Evolutionary conservation across 2,888 invertebrate species (phyloP).

Genomic region (Eurois occulta): DNA sequence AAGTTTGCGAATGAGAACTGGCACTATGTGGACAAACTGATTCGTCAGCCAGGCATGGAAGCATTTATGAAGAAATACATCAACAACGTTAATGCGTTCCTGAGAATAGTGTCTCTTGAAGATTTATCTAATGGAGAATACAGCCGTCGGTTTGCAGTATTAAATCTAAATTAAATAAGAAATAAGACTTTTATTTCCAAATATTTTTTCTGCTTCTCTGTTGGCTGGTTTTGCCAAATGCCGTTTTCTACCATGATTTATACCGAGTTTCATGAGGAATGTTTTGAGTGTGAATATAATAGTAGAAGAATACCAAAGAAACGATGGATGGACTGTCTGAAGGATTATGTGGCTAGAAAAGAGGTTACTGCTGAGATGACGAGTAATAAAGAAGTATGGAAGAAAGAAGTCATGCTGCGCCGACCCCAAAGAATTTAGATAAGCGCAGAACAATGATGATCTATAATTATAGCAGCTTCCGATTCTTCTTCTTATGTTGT

Average conservation of each 20-base stretch:
- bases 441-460: background rate
- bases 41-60: conserved; percentile 8
- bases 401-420: background rate
- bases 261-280: background rate
- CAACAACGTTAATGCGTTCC: conserved; percentile 20
- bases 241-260: background rate
- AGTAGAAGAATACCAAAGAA: background rate
- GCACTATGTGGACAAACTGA: conserved; percentile 34
- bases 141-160: background rate
- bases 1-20: conserved; percentile 49
- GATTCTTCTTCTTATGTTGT: too few relatives aligned
- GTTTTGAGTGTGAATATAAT: background rate
- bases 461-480: background rate
- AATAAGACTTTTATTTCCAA: background rate
- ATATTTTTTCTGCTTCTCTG: background rate
- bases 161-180: background rate
- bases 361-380: background rate
- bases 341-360: background rate
- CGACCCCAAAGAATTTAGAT: background rate
- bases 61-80: conserved; percentile 24
- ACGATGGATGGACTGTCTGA: background rate
- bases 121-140: conserved; percentile 24
- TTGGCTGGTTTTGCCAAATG: background rate
- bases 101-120: background rate
- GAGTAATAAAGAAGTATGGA: background rate